These are phyloP conservation scores for Tamandua tetradactyla DNA, from an alignment of 2,797 vertebrate species.

Conservation along the genomic window DNA sequence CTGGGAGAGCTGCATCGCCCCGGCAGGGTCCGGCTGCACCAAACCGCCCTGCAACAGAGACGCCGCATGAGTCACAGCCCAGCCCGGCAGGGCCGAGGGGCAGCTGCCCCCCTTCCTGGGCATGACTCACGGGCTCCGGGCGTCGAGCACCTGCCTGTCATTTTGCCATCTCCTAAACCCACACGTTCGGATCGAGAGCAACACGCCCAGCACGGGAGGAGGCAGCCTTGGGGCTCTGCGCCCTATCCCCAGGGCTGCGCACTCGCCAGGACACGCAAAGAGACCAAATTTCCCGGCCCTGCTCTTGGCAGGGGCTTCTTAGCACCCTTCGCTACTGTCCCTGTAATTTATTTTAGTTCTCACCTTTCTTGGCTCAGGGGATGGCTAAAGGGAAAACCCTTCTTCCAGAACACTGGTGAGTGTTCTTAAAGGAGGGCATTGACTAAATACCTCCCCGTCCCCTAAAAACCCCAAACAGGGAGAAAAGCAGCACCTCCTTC, in stretches of 20 bases:
- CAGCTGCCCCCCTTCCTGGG: not conserved
- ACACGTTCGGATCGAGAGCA: not conserved
- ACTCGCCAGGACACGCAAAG: too few species aligned
- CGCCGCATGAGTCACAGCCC: slow-evolving; percentile 14
- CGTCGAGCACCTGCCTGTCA: not conserved
- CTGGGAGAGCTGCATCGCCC: not conserved
- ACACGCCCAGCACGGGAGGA: too few species aligned
- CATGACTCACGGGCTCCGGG: not conserved
- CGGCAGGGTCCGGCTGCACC: slow-evolving; percentile 35
- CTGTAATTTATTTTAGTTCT: not conserved
- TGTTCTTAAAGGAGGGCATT: not conserved
- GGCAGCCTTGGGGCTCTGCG: not conserved
- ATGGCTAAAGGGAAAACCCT: not conserved
- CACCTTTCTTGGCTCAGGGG: not conserved
- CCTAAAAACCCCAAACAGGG: not conserved
- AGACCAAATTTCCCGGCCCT: not conserved
- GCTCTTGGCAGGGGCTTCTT: not conserved
- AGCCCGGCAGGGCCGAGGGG: not conserved
- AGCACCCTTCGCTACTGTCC: rapidly evolving
- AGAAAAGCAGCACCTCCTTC: not conserved
- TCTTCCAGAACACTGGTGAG: not conserved
- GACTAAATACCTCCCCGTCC: not conserved
- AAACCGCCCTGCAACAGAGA: slow-evolving; percentile 75
- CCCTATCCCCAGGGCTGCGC: too few species aligned
- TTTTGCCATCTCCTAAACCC: not conserved